Base-by-base conservation (phyloP, 2,797 vertebrate genomes). In the Mycteria americana region DNA sequence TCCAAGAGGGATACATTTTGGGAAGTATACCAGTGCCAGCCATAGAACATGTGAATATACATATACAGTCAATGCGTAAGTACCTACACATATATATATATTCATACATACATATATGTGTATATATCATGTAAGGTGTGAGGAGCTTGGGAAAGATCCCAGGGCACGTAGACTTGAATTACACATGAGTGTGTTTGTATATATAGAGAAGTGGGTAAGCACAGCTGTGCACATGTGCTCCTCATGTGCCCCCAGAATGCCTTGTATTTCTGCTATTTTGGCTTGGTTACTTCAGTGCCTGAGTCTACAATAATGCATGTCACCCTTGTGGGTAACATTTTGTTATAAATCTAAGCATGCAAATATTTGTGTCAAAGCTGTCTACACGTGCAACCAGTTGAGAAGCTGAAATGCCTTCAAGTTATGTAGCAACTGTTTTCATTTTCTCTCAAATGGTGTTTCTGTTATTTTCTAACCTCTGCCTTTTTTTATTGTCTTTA, bases 291-390 rank as follows among this genome's bases (percentile, higher is more conserved):
- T 50, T 90, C 92, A 74, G 70, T 80, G 51, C 60, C 77, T 0
- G 1, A 85, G 37, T 14, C 88, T 82, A 57, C 64, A 94, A 31
- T 68, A 89, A 92, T 11, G 59, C 67, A 48, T 68, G 67, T 85
- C 92, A 96, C 68, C 68, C 77, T 91, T 68, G 63, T 22, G 70
- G 77, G 74, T 57, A 93, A 86, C n/a, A 74, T 94, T 93, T 89
- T 70, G 63, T 64, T 95, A 82, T 92, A 95, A 93, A 89, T 94
- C 92, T 53, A 70, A 82, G 72, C 86, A 82, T 87, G 77, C 85
- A 95, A 96, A 95, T 91, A 72, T 87, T 94, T 94, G 56, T 97
- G 92, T 95, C 92, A 96, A 90, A 95, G 88, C 93, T 97, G 91
- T 94, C 92, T 88, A 94, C 67, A 3, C 54, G 2, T 90, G 83